phyloP scores from a whole-genome alignment of 2,888 invertebrate species.

The Vanessa cardui region DNA sequence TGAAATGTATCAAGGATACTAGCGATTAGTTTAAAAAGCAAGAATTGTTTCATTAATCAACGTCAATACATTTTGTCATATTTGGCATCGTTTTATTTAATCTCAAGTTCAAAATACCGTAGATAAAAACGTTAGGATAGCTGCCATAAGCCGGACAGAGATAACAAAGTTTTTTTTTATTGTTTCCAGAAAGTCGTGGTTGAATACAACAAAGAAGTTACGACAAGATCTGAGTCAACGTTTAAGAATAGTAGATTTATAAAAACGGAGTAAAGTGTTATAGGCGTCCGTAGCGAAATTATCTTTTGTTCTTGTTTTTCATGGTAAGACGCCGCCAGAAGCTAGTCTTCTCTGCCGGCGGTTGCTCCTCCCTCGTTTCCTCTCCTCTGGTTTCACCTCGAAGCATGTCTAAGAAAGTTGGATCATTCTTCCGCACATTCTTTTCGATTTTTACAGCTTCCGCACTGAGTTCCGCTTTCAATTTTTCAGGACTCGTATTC shows the following conservation, averaged over 20 bases:
- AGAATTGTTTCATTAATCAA: not conserved
- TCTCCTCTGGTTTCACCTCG: slow-evolving; percentile 82
- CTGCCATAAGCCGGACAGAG: not conserved
- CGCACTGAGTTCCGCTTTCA: slow-evolving; percentile 86
- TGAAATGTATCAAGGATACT: no score
- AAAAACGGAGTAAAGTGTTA: slow-evolving; percentile 57
- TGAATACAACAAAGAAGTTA: not conserved
- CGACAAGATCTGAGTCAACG: slow-evolving; percentile 9
- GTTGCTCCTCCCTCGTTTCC: slow-evolving; percentile 72
- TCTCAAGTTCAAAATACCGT: not conserved
- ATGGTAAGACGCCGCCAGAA: slow-evolving; percentile 88
- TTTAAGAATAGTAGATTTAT: slow-evolving; percentile 23
- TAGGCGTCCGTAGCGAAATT: slow-evolving; percentile 52
- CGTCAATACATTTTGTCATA: not conserved
- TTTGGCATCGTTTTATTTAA: not conserved
- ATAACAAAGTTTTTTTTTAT: not conserved
- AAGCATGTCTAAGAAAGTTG: slow-evolving; percentile 86
- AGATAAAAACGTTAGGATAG: not conserved
- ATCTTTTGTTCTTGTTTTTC: slow-evolving; percentile 87
- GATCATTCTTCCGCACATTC: slow-evolving; percentile 80
- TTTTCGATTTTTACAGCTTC: slow-evolving; percentile 86
- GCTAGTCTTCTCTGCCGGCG: slow-evolving; percentile 83
- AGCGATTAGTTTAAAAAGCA: no score
- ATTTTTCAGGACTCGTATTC: slow-evolving; percentile 86
- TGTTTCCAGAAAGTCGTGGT: not conserved